Conservation (phyloP, 2,113 vertebrate genomes). For the Tylochromis polylepis region DNA sequence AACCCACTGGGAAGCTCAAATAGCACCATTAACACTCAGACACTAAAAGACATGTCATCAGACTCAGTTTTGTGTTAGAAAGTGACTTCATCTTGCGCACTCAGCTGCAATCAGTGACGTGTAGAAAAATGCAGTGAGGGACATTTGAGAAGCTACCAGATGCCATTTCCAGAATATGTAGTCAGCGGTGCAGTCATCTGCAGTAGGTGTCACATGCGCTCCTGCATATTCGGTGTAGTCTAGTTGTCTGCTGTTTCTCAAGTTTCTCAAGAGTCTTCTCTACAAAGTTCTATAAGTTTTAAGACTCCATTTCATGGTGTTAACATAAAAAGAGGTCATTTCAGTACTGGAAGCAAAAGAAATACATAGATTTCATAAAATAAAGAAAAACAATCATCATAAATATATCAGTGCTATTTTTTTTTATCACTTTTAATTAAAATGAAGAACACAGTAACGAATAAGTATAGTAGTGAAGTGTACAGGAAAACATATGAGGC, state of each 20-base stretch:
- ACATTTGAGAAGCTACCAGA: conserved; percentile 54
- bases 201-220: not conserved
- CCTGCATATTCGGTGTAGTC: not conserved
- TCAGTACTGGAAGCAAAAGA: not conserved
- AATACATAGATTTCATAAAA: not conserved
- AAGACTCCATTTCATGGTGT: not conserved
- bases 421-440: not conserved
- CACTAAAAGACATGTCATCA: conserved; percentile 28
- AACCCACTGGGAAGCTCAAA: conserved; percentile 6
- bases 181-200: conserved; percentile 27
- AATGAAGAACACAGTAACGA: not conserved
- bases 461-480: not conserved
- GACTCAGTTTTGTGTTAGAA: not conserved
- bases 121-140: conserved; percentile 11
- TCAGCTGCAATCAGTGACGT: not conserved
- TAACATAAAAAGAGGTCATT: not conserved
- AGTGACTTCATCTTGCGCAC: not conserved
- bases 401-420: not conserved
- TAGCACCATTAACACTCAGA: conserved; percentile 2
- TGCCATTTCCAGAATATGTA: conserved; percentile 38
- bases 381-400: not conserved
- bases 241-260: not conserved
- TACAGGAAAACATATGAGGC: not conserved
- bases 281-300: not conserved
- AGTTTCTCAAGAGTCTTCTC: not conserved